Evolutionary conservation across 2,797 vertebrate genomes (phyloP), one percentile per base, ranked within the genome.

Genomic region (Iguana delicatissima): DNA sequence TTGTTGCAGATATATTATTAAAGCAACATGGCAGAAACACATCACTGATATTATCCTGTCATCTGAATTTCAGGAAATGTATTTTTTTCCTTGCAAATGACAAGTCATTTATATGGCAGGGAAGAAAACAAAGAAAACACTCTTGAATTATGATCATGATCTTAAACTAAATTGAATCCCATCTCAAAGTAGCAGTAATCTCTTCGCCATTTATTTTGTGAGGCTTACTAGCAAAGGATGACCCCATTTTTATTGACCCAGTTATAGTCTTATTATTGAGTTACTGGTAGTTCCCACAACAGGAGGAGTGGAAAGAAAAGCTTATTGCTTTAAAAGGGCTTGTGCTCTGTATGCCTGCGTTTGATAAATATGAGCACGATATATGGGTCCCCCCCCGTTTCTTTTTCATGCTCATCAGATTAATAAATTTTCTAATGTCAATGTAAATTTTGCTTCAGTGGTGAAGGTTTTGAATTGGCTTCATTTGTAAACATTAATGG

Each of bases 231-330:
- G 89, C 46, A 42, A 79, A 72, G 85, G 46, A 89, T 84, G 92
- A 79, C 12, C 1, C 9, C 35, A 67, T 88, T 32, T 69, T 16
- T 85, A 82, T 84, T 91, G 86, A 91, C 24, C 22, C 16, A 89
- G 55, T 89, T 93, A 67, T 83, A 86, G 20, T 32, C 72, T 93
- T 95, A 83, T 67, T 76, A 92, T 35, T 92, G 67, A 93, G 86
- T 89, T 91, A 89, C 85, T 95, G 94, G 74, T 52, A 90, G 18
- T 81, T 95, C 4, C 32, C 85, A 79, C 7, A 59, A 87, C 4
- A 14, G 22, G 79, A 80, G 93, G 73, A 91, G 73, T 64, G 55
- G 84, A 35, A 88, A 90, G 22, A 1, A 81, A 92, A 88, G 79
- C 50, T 42, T 89, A 82, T 89, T 87, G 91, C 14, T 67, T 94